Evolutionary conservation across 2,888 invertebrate genomes (phyloP).

Genomic region (Drosophila multiciliata): DNA sequence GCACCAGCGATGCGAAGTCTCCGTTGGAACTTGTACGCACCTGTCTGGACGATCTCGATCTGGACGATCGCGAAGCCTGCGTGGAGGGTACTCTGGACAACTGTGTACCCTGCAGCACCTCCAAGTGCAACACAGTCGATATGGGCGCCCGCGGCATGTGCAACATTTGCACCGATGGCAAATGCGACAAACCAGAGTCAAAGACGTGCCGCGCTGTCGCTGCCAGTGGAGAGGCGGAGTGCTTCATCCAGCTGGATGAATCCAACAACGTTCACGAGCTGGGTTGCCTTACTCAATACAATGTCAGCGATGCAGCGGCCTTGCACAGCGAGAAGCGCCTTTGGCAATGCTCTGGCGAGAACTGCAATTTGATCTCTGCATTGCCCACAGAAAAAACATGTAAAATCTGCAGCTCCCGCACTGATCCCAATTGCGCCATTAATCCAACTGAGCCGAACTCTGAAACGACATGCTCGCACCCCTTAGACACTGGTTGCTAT

Average conservation of each 20-base stretch:
- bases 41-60: conserved; percentile 80
- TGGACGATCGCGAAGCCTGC: conserved; percentile 73
- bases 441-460: conserved; percentile 42
- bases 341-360: conserved; percentile 74
- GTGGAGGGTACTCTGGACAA: conserved; percentile 31
- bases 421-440: conserved; percentile 71
- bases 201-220: conserved; percentile 68
- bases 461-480: conserved; percentile 52
- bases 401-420: conserved; percentile 73
- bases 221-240: conserved; percentile 64
- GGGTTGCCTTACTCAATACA: conserved; percentile 80
- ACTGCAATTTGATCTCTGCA: conserved; percentile 73
- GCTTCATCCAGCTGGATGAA: conserved; percentile 73
- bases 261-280: conserved; percentile 45
- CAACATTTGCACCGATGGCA: conserved; percentile 67
- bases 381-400: conserved; percentile 63
- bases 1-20: conserved; percentile 60
- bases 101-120: conserved; percentile 67
- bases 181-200: conserved; percentile 62
- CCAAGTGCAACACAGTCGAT: conserved; percentile 66
- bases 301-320: conserved; percentile 55
- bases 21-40: conserved; percentile 73
- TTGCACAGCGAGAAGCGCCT: conserved; percentile 64
- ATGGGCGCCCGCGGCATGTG: conserved; percentile 74
- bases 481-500: conserved; percentile 75